Percentiles rank a stretch among this genome's conserved stretches.
Evolutionary conservation across 2,797 vertebrate species (phyloP).

Genomic region (Coilia nasus): DNA sequence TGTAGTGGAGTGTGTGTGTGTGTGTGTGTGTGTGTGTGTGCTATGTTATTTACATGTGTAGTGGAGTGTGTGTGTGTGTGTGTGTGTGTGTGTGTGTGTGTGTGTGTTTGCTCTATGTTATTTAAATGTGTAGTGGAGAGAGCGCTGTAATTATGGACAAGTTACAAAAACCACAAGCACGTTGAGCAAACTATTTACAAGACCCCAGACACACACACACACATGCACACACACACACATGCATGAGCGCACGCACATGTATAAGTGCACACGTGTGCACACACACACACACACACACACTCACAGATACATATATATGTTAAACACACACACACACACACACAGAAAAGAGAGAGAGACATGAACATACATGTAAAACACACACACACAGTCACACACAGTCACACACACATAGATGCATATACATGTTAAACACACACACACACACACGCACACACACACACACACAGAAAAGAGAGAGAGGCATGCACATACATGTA

Average conservation of each 20-base stretch:
- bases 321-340: too few species aligned
- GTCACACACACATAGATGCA: not conserved
- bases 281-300: not conserved
- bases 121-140: constrained; percentile 45
- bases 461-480: too few species aligned
- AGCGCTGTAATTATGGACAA: constrained; percentile 59
- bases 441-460: too few species aligned
- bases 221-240: not conserved
- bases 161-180: constrained; percentile 56
- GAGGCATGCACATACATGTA: too few species aligned
- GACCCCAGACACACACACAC: constrained; percentile 38
- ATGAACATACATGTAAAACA: too few species aligned
- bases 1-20: too few species aligned
- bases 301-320: too few species aligned
- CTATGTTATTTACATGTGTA: too few species aligned
- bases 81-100: constrained; percentile 3
- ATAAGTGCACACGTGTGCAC: too few species aligned
- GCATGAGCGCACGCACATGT: not conserved
- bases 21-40: too few species aligned
- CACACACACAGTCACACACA: not conserved
- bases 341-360: too few species aligned
- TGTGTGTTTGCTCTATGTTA: constrained; percentile 31
- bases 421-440: too few species aligned
- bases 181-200: constrained; percentile 57
- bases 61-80: not conserved